These are phyloP conservation scores for Antheraea assamensis DNA, from an alignment of 2,888 invertebrate genomes.

Conservation along the genomic window DNA sequence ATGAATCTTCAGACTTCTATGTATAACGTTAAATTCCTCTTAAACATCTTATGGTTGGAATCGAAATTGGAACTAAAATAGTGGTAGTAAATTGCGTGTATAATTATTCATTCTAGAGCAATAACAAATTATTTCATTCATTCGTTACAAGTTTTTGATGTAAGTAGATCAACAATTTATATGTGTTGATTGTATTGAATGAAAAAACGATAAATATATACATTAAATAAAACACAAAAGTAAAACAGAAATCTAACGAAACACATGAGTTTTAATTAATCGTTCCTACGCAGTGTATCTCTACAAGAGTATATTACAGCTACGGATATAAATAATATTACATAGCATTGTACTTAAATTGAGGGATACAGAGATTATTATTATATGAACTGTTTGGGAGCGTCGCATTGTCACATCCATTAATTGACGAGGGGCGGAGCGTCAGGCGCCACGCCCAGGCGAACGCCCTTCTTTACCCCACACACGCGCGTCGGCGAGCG, in stretches of 20 bases:
- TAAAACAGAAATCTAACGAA: not conserved
- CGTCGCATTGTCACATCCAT: conserved; percentile 80
- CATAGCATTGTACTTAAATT: conserved; percentile 54
- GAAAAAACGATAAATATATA: not conserved
- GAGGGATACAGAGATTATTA: conserved; percentile 75
- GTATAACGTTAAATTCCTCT: too few species aligned
- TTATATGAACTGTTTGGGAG: conserved; percentile 67
- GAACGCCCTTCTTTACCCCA: conserved; percentile 48
- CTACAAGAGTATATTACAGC: not conserved
- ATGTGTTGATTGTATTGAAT: not conserved
- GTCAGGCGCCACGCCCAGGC: conserved; percentile 56
- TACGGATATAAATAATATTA: conserved; percentile 1
- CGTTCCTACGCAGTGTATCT: not conserved
- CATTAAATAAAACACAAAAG: not conserved
- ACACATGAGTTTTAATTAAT: conserved; percentile 13
- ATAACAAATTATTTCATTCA: too few species aligned
- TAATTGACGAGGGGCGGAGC: conserved; percentile 67
- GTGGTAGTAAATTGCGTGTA: too few species aligned
- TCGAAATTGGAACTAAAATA: too few species aligned
- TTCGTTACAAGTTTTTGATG: too few species aligned
- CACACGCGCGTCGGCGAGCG: conserved; percentile 40
- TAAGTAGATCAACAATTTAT: not conserved
- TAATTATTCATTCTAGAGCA: too few species aligned
- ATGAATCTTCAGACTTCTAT: not conserved
- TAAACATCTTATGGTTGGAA: too few species aligned